These are phyloP conservation scores for Bellardia pandia DNA, from an alignment of 2,888 invertebrate species.

Conservation along the genomic window DNA sequence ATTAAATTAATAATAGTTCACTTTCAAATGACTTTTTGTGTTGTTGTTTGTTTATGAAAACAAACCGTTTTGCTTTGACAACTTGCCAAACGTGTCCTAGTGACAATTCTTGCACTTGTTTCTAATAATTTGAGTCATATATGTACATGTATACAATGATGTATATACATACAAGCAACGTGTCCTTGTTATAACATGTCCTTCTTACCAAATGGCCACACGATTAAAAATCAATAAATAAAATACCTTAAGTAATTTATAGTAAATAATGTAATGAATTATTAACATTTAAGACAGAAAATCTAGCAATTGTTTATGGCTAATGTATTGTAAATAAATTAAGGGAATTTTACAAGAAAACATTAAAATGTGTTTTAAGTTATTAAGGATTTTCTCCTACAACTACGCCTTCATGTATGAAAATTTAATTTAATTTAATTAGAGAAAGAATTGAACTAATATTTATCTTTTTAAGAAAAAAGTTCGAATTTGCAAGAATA, in stretches of 20 bases:
- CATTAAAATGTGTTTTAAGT: neutral
- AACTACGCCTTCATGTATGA: too few relatives aligned
- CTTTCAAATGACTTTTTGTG: constrained; percentile 28
- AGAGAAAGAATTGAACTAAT: too few relatives aligned
- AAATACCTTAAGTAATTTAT: neutral
- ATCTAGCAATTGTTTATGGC: neutral
- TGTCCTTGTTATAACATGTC: neutral
- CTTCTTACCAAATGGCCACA: neutral
- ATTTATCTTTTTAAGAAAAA: too few relatives aligned
- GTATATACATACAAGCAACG: neutral
- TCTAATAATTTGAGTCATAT: neutral
- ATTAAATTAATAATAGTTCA: constrained; percentile 2
- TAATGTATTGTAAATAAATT: neutral
- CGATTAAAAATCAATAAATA: constrained; percentile 42
- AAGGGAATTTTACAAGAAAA: neutral
- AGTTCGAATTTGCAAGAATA: too few relatives aligned
- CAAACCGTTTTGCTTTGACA: neutral
- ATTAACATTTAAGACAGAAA: neutral
- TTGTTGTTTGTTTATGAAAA: neutral
- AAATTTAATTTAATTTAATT: too few relatives aligned
- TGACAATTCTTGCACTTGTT: neutral
- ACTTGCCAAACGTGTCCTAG: constrained; percentile 1
- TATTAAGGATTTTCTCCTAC: neutral
- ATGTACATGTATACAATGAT: too few relatives aligned
- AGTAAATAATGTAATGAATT: neutral